Base-by-base conservation (phyloP, 2,888 invertebrate species). In the Campoplex capitator region DNA sequence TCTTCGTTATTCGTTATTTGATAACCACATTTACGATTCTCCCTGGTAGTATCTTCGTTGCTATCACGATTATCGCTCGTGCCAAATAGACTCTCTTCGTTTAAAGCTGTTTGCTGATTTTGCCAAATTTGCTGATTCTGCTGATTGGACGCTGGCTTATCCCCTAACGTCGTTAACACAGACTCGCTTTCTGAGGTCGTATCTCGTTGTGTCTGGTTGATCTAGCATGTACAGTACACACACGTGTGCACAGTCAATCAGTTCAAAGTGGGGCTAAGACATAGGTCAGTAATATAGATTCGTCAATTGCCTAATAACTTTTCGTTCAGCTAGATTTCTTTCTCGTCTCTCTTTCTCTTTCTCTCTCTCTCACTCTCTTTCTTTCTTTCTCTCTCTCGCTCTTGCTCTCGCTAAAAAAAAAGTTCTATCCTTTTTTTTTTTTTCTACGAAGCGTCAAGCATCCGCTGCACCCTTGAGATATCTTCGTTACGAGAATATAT, bases 161-260 rank as follows among this genome's bases (percentile, higher is more conserved):
- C 92, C 65, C 90, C 89, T 88, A 91, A 83, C 84, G 89, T 85
- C 84, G 91, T 85, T 89, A 90, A 88, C 89, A 91, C 80, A 73
- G 89, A 88, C 88, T 93, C 92, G 88, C 84, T 89, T 85, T 91
- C 91, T 88, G 86, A 84, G 83, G 90, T 88, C 86, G 91, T 84
- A 83, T 93, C 92, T 89, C 91, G 91, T 51, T 91, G 91, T 88
- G 86, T 92, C 92, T 93, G 90, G 91, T 88, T 92, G 84, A 92
- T 92, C 90, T 89, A 91, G 90, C 88, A 91, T 90, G 90, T 89
- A 90, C 88, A 88, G 85, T 89, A 77, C 76, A 67, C 67, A 75
- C 79, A 88, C 78, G 85, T 89, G 90, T 88, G 89, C 90, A 92
- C 88, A 92, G 89, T 91, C 89, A 92, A 91, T 92, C 90, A 90